These are phyloP conservation scores for Crotalus helleri DNA, from an alignment of 2,113 vertebrate species.

Conservation along the genomic window DNA sequence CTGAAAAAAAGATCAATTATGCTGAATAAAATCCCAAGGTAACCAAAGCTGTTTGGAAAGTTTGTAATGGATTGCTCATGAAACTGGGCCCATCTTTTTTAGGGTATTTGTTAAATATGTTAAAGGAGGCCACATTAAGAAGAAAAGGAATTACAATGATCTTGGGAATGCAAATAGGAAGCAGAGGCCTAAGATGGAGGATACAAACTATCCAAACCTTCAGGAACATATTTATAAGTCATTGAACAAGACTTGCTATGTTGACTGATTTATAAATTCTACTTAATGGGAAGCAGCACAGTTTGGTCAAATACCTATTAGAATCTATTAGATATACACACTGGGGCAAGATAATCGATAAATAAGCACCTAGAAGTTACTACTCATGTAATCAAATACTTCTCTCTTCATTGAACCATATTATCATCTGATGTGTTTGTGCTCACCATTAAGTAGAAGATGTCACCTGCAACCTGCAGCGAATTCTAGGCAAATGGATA, in stretches of 20 bases:
- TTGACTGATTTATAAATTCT: not conserved
- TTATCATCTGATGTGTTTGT: not conserved
- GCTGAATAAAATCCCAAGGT: not conserved
- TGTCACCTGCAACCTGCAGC: not conserved
- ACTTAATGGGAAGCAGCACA: not conserved
- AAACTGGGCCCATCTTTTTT: not conserved
- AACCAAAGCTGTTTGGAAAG: constrained; percentile 16
- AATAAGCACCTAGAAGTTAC: not conserved
- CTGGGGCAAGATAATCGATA: not conserved
- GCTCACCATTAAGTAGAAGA: not conserved
- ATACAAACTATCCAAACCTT: not conserved
- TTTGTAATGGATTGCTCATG: not conserved
- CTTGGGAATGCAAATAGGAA: not conserved
- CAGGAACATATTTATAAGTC: not conserved
- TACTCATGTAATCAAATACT: not conserved
- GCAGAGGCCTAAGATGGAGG: not conserved
- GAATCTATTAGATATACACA: not conserved
- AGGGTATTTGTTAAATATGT: not conserved
- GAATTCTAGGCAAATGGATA: not conserved
- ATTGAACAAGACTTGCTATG: not conserved
- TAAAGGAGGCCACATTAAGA: not conserved
- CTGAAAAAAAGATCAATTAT: not conserved
- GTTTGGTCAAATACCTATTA: not conserved
- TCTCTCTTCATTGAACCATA: not conserved
- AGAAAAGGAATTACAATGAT: not conserved